Evolutionary conservation across 2,888 invertebrate species (phyloP).

Genomic region (Globia sparganii): DNA sequence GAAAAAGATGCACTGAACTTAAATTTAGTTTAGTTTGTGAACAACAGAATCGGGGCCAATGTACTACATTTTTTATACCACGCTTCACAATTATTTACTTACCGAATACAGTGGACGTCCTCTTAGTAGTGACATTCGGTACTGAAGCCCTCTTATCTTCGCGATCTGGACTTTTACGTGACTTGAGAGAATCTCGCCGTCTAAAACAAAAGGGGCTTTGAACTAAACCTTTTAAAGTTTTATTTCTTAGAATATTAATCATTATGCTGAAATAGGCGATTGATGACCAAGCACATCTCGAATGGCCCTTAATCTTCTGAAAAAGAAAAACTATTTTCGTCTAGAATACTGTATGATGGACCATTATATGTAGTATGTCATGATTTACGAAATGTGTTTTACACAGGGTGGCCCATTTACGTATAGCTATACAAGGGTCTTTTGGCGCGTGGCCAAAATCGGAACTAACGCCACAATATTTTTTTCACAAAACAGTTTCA

Average conservation of each 20-base stretch:
- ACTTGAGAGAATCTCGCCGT: slow-evolving; percentile 93
- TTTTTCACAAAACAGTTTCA: background rate
- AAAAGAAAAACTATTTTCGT: no score
- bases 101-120: slow-evolving; percentile 97
- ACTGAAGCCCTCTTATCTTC: slow-evolving; percentile 89
- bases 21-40: no score
- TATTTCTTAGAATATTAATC: no score
- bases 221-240: no score
- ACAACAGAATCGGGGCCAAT: no score
- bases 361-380: no score
- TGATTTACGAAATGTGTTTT: background rate
- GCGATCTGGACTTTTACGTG: slow-evolving; percentile 90
- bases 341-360: no score
- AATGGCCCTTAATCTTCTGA: no score
- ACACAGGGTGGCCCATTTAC: background rate
- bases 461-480: background rate
- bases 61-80: background rate
- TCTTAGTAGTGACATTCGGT: slow-evolving; percentile 92
- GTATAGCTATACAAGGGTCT: background rate
- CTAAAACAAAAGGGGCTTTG: no score
- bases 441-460: background rate
- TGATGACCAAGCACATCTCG: no score
- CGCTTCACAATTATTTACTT: slow-evolving; percentile 57
- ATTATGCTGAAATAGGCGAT: no score
- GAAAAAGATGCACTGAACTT: no score